Evolutionary conservation across 2,113 vertebrate genomes (phyloP).

Genomic region (Haemorhous mexicanus): DNA sequence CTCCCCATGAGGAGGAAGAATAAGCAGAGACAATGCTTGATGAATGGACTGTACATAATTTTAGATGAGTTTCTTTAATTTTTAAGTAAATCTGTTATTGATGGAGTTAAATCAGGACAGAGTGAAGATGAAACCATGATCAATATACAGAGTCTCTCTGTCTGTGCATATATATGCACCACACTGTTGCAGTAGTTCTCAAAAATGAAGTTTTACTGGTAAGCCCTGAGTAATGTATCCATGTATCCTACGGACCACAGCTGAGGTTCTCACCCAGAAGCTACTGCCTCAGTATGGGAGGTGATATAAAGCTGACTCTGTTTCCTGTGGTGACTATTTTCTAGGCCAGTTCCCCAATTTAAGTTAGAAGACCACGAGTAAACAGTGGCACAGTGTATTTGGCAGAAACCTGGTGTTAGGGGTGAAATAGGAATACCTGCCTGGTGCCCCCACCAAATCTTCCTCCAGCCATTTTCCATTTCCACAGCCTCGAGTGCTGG

Average conservation of each 20-base stretch:
- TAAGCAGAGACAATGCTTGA: neutral
- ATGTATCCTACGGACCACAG: neutral
- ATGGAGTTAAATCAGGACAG: neutral
- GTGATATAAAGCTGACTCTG: conserved; percentile 40
- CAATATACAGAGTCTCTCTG: neutral
- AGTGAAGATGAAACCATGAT: neutral
- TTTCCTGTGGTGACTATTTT: conserved; percentile 20
- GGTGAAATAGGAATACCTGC: neutral
- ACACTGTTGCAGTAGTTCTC: neutral
- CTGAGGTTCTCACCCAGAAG: conserved; percentile 18
- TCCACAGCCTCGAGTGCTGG: neutral
- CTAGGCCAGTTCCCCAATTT: neutral
- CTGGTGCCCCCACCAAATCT: neutral
- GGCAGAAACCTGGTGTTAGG: neutral
- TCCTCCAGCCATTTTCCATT: neutral
- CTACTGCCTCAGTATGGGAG: neutral
- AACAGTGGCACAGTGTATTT: conserved; percentile 22
- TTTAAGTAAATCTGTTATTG: neutral
- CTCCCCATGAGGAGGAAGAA: neutral
- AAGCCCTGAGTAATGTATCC: neutral
- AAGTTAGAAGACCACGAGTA: neutral
- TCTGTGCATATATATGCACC: neutral
- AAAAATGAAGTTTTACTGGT: conserved; percentile 3
- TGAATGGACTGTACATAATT: neutral
- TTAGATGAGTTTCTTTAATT: neutral